Evolutionary conservation across 2,888 invertebrate species (phyloP), one percentile per base, ranked within the genome.

Genomic region (Heliconius sara): DNA sequence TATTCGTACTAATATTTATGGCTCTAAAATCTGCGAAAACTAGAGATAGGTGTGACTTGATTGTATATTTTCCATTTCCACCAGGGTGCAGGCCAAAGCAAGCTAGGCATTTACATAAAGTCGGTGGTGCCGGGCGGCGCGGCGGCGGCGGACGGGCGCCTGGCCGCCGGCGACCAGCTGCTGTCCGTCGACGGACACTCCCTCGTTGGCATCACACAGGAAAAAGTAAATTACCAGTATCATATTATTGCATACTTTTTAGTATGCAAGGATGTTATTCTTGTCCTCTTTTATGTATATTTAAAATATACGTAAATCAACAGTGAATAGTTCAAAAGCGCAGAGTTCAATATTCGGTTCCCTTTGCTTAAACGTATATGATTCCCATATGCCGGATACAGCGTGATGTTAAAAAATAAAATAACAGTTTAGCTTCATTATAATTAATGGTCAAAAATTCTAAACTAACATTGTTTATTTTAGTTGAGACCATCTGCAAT

Each of bases 61-160:
- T n/a, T n/a, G n/a, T n/a, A 25, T 60, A 9, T 3, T 60, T n/a
- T 60, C 12, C 3, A 12, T 19, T 52, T 52, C 27, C 27, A 27
- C 1, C 85, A 95, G 95, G 95, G 95, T 57, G 94, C 95, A 0
- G 95, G 95, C 0, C 95, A 95, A 82, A 94, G 96, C 87, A 97
- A 98, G 86, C 95, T 99, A 82, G 99, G 99, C 71, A 99, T 99
- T 90, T 99, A 99, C 95, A 99, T 99, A 84, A 99, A 99, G 95
- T 99, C 99, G 30, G 99, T 99, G 47, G 99, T 99, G 65, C 97
- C 98, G 81, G 99, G 98, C 78, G 98, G 98, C 66, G 98, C 98
- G 80, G 98, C 98, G 5, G 98, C 98, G 90, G 97, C 97, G 79
- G 99, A 99, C 95, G 99, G 99, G 1, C 96, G 99, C 75, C 95